These are phyloP conservation scores for Lasioglossum baleicum DNA, from an alignment of 1,140 invertebrate genomes.

Conservation along the genomic window DNA sequence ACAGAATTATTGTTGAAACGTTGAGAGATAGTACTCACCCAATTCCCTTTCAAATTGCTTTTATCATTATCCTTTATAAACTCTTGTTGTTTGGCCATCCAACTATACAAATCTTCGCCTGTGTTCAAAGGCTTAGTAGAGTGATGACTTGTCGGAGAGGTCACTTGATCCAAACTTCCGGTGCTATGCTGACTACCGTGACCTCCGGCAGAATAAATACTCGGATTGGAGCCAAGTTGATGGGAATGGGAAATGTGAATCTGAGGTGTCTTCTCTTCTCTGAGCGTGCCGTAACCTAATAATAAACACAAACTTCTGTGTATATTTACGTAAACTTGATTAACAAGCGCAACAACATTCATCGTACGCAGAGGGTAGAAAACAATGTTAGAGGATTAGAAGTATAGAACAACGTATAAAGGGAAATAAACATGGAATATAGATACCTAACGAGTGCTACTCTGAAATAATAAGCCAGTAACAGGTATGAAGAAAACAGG, in stretches of 20 bases:
- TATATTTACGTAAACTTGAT: conserved; percentile 13
- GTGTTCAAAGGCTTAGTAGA: conserved; percentile 73
- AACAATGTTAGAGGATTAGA: neutral
- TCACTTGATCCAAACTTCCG: conserved; percentile 75
- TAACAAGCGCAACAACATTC: neutral
- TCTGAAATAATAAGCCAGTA: conserved; percentile 10
- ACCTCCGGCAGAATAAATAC: conserved; percentile 81
- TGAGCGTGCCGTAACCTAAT: conserved; percentile 86
- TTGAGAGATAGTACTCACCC: conserved; percentile 66
- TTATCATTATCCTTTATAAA: conserved; percentile 80
- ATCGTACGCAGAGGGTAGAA: neutral
- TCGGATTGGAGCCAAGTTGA: conserved; percentile 82
- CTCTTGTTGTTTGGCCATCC: conserved; percentile 96
- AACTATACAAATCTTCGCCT: conserved; percentile 94
- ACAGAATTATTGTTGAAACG: neutral
- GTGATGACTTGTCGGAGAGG: conserved; percentile 73
- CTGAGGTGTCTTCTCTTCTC: conserved; percentile 84
- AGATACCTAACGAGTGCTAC: neutral
- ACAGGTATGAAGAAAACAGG: conserved; percentile 12
- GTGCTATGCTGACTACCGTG: conserved; percentile 79
- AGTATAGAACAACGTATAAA: neutral
- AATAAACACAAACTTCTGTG: conserved; percentile 31
- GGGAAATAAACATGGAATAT: conserved; percentile 8
- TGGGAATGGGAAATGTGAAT: conserved; percentile 75
- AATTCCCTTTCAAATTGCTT: conserved; percentile 78